Base-by-base conservation (phyloP, 2,113 vertebrate species). In the Callaeas wilsoni region DNA sequence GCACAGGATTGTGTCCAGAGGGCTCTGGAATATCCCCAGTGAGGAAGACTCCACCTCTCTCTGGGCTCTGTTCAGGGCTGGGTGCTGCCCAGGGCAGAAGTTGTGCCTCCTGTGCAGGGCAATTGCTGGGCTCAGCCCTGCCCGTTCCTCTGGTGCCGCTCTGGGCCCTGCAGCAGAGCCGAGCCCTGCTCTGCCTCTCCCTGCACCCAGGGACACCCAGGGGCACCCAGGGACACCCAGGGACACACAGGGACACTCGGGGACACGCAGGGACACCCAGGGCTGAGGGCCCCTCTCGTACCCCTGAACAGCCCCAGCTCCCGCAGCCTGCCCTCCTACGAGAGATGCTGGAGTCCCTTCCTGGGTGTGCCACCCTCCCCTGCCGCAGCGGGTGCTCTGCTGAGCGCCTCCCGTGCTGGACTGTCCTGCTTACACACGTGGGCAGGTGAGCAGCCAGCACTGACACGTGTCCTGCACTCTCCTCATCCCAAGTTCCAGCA, bases 71-170 rank as follows among this genome's bases (percentile, higher is more conserved):
- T 2, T 4, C 32, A 52, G 25, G 32, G 30, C n/a, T 50, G 0
- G 49, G 17, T 16, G 16, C 12, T 56, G 64, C n/a, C 30, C 29
- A 32, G 50, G 21, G 12, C 33, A 29, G 63, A 3, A 7, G 6
- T 5, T 81, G 6, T 81, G 23, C 12, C 8, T 57, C 18, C 3
- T 12, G 18, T 44, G 3, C n/a, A 35, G 50, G 20, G 25, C 14
- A 59, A 6, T 11, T 46, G 1, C 32, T 33, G 44, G 32, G 59
- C 5, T 65, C 76, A 42, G 50, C 4, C 27, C 25, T 64, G 57
- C 49, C 39, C 0, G 0, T 56, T 3, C 6, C 76, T 64, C 41
- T 63, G 44, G 30, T 18, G 30, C 26, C 32, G 6, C 0, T 26
- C 57, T 42, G 42, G 42, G 29, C 4, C 7, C 18, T 2, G 0